Base-by-base conservation (phyloP, 2,888 invertebrate genomes). In the Halictus ligatus region DNA sequence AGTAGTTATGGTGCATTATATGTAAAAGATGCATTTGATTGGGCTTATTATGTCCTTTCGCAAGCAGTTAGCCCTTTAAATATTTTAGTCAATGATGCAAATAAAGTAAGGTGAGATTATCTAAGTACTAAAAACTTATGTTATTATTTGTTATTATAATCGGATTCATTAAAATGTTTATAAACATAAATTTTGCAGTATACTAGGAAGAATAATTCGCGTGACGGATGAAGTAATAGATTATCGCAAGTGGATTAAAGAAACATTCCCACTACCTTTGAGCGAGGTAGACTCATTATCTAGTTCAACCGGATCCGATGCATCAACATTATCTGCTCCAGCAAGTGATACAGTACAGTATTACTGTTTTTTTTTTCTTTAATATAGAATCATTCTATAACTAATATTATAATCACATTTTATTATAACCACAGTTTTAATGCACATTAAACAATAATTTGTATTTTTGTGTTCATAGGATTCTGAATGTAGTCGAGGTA, bases 1-100 rank as follows among this genome's bases (percentile, higher is more conserved):
- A 99, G 99, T 95, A 99, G 99, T 93, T 99, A 99, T 95, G 99
- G 99, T 83, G 98, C 98, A 88, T 96, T 99, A 92, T 97, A 98
- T 94, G 97, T 97, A 92, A 98, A 98, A 95, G 97, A 98, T 96
- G 99, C 99, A 86, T 99, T 99, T 96, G 99, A 99, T 96, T 98
- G 98, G 96, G 99, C 99, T 85, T 99, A 98, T 96, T 97, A 97
- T 87, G 97, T 97, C 92, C 96, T 99, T 92, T 97, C 97, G 92
- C 97, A 97, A 95, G 98, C 98, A 88, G 97, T 97, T 87, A 97
- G 96, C 92, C 96, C 96, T 80, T 93, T 95, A 82, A 95, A 95
- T 92, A 93, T 94, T 89, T 91, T 94, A 90, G 96, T 96, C 92
- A 96, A 96, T 92, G 96, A 97, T 92, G 95, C 95, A 43, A 95